Base-by-base conservation (phyloP, 2,888 invertebrate species). In the Lithophane leautieri region DNA sequence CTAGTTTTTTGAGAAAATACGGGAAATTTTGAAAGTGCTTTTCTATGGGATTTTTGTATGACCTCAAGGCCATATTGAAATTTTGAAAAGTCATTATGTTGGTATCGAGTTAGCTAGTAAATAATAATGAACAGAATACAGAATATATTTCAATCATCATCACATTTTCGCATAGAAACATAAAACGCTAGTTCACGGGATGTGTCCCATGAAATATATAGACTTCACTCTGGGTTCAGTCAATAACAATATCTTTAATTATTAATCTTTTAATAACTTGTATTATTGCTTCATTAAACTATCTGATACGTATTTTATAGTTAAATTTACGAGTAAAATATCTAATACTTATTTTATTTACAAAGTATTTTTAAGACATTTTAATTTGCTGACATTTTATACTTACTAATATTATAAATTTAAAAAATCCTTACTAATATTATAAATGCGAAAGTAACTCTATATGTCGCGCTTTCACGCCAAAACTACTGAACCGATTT, bases 121-220 rank as follows among this genome's bases (percentile, higher is more conserved):
- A 56, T 56, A 56, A 12, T 14, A 25, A 0, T 25, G n/a, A n/a
- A n/a, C n/a, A n/a, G n/a, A n/a, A n/a, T n/a, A 94, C 94, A 94
- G 92, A 94, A 93, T 91, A 86, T 93, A 91, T 92, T 94, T 91
- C 91, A 93, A 92, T 93, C 91, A 92, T 93, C 92, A 93, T 93
- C 94, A 93, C 92, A 93, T 91, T 92, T 91, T 90, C 89, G 93
- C 94, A 93, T 94, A 94, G 93, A 94, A 94, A 94, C 91, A 92
- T 84, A 83, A 91, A 93, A 92, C 90, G 91, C 92, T 93, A 94
- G 90, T 82, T 89, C 92, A 91, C 71, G 74, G 86, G 87, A 87
- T 80, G 81, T 81, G 71, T 84, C 74, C 80, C 66, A 58, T 42
- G 73, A 71, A 63, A 74, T 70, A 76, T 66, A 80, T 63, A 73